phyloP scores from a whole-genome alignment of 1,140 invertebrate species.

The Zaprionus tsacasi region DNA sequence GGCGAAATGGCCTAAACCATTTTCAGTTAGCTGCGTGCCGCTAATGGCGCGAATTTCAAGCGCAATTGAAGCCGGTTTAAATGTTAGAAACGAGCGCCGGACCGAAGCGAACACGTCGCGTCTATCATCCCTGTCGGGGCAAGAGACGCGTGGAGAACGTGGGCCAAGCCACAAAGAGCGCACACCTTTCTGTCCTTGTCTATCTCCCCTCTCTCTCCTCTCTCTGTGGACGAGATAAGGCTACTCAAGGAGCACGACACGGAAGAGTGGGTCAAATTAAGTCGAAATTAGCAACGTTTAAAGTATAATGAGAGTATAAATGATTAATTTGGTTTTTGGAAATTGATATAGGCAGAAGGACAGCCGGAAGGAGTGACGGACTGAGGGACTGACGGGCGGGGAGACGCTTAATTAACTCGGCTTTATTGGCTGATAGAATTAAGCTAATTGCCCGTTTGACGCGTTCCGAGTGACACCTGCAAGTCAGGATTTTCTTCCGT shows the following conservation, averaged over 20 bases:
- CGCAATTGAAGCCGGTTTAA: constrained; percentile 67
- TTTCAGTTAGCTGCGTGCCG: constrained; percentile 56
- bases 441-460: constrained; percentile 62
- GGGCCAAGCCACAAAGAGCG: constrained; percentile 29
- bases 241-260: background rate
- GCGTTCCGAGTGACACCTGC: constrained; percentile 52
- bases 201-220: background rate
- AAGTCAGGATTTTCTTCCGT: constrained; percentile 1
- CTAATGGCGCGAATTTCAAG: constrained; percentile 70
- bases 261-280: constrained; percentile 47
- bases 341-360: constrained; percentile 55
- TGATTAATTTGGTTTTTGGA: constrained; percentile 69
- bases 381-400: constrained; percentile 4
- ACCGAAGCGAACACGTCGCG: constrained; percentile 1
- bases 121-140: constrained; percentile 17
- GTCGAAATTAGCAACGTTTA: constrained; percentile 69
- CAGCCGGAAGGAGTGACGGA: background rate
- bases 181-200: constrained; percentile 8
- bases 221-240: constrained; percentile 15
- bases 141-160: background rate
- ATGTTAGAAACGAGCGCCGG: constrained; percentile 32
- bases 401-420: constrained; percentile 60
- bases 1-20: constrained; percentile 7
- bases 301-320: constrained; percentile 74
- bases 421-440: constrained; percentile 63